Evolutionary conservation across 2,888 invertebrate species (phyloP), one percentile per base, ranked within the genome.

Genomic region (Rhopalosiphum nymphaeae): DNA sequence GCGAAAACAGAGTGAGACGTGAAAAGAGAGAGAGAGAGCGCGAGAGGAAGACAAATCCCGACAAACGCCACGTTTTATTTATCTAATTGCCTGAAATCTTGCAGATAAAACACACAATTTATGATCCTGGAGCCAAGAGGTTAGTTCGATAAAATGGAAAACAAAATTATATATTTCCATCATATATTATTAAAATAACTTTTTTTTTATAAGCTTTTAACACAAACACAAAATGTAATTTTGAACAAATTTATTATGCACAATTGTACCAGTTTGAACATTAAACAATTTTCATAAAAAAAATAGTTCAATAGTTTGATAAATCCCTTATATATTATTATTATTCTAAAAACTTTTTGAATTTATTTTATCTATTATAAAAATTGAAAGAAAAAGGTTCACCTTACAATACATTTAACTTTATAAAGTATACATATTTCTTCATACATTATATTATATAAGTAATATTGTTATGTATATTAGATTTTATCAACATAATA

Each of bases 1-100:
- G 46, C 46, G 46, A 86, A 29, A 25, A 56, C 88, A 36, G 36
- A 56, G 36, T 36, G 78, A 78, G 88, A 53, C 10, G 56, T 4
- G 26, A 13, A 42, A 42, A 42, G 29, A 26, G 2, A 36, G 36
- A 16, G 29, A 11, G 36, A 13, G n/a, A 3, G 49, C 46, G 9
- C 16, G 57, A 88, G 89, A 93, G n/a, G 84, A 56, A 86, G 93
- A 89, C 93, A 93, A 93, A 93, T 89, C 90, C 90, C 89, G 85
- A 85, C 85, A 93, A 93, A 93, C 93, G 93, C 85, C 93, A 57
- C 84, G 90, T 93, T 93, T 93, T 93, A 93, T 93, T 93, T 93
- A 90, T 93, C 90, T 93, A 93, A 93, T 93, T 93, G 93, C 93
- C 93, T 90, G 93, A 93, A 93, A 93, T 93, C 90, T 93, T 36